Evolutionary conservation across 2,888 invertebrate species (phyloP).

Genomic region (Chrysolina oricalcia): DNA sequence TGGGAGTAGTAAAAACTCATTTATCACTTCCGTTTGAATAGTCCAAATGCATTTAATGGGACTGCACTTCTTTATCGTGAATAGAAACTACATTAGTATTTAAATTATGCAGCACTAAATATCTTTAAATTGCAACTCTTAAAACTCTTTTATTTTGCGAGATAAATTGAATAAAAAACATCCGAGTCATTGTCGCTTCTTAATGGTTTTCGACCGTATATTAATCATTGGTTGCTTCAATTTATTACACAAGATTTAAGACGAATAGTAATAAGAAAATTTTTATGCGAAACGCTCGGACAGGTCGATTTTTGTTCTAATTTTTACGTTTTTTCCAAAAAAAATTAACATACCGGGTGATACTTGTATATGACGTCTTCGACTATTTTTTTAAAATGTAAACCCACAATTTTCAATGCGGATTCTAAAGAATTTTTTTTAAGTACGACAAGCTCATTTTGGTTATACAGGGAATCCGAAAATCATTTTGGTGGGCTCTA

Average conservation of each 20-base stretch:
- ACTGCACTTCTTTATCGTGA: slow-evolving; percentile 61
- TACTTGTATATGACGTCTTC: no score
- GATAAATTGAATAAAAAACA: slow-evolving; percentile 48
- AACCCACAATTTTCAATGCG: no score
- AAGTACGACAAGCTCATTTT: no score
- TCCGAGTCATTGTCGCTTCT: slow-evolving; percentile 27
- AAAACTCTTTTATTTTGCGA: slow-evolving; percentile 57
- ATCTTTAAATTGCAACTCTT: slow-evolving; percentile 63
- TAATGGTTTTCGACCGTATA: slow-evolving; percentile 31
- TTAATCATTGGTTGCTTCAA: background rate
- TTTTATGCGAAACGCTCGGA: no score
- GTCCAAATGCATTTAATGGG: slow-evolving; percentile 61
- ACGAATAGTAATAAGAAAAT: background rate
- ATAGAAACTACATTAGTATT: slow-evolving; percentile 65
- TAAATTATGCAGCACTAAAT: slow-evolving; percentile 65
- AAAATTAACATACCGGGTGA: no score
- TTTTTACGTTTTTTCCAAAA: no score
- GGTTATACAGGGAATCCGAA: no score
- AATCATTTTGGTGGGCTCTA: no score
- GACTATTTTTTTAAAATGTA: no score
- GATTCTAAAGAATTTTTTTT: no score
- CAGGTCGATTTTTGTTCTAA: no score
- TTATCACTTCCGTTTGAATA: slow-evolving; percentile 61
- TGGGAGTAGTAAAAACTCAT: slow-evolving; percentile 57
- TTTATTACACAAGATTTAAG: background rate